Evolutionary conservation across 2,888 invertebrate species (phyloP), one percentile per base, ranked within the genome.

Genomic region (Matsumyia berberina): DNA sequence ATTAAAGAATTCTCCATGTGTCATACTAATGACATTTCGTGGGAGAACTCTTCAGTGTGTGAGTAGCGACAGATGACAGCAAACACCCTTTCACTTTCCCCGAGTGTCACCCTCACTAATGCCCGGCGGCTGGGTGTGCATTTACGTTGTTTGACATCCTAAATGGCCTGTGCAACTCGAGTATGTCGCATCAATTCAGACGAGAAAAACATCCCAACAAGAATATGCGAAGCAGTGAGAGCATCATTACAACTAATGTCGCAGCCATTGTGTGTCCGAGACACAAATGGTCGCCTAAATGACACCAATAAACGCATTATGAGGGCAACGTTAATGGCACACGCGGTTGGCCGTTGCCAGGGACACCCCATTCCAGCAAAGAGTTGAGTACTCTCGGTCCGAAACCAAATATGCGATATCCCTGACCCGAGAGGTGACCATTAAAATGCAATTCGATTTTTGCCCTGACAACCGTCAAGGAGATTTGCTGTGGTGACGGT

Each of bases 11-110:
- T 57, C 49, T 15, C 39, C 39, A 6, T 15, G 33, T 74, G 64
- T 49, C 66, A 66, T 11, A 17, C 57, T 79, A 80, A 79, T 80
- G 83, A 85, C 79, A 74, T 85, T 85, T 74, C 73, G 74, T 85
- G 80, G 80, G 83, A 85, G 73, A 70, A 55, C 29, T 17, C 37
- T 33, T 49, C 7, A 37, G 31, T 49, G 31, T 35, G 19, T 35
- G 17, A 8, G 0, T 8, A 37, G 53, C 35, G 53, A 69, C 74
- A 57, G 80, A 73, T 74, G 79, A 74, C 79, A 83, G 39, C 49
- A 35, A 79, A 57, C 72, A 73, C n/a, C 31, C 64, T 37, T 44
- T 49, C 42, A 39, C 19, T 31, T 5, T 37, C 19, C 9, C 9
- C 29, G 29, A 29, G 29, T 37, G 24, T 31, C 70, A 17, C 70